Evolutionary conservation across 2,888 invertebrate species (phyloP), one percentile per base, ranked within the genome.

Genomic region (Polia nebulosa): DNA sequence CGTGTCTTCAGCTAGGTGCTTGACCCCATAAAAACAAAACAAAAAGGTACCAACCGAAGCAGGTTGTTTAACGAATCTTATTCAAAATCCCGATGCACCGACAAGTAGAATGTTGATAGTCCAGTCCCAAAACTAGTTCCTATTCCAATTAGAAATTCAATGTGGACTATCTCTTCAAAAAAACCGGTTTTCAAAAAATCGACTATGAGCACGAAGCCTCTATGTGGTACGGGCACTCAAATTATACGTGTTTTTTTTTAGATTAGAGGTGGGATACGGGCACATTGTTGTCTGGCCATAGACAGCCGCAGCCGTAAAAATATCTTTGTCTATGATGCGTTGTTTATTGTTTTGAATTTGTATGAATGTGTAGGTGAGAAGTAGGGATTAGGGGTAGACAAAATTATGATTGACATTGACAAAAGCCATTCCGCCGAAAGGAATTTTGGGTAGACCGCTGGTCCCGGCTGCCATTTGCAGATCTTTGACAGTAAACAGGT

Each of bases 231-330:
- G 45, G 72, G 45, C 58, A 49, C 53, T 72, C 49, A 61, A 76
- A 72, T 77, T 76, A 72, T 77, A 58, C 52, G n/a, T n/a, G n/a
- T 53, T 76, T 73, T 69, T 70, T 72, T 78, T 69, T 22, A 72
- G 72, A 77, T 74, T 67, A 73, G 78, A 82, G 80, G 76, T 80
- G 71, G 83, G 65, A 89, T 89, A 89, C 85, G 89, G 89, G 89
- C 66, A 71, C 76, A 89, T 89, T 89, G 88, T 88, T 80, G 81
- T 84, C 74, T 76, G 76, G 59, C 76, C 84, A 86, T 85, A 87
- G 83, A 86, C 80, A 78, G 85, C 89, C 89, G 78, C 88, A 83
- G 72, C 80, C 73, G 73, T 80, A 76, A 85, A 83, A 76, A 59
- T 62, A 57, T 76, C 82, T 73, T 84, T 83, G 83, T 87, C 85